Percentiles rank a stretch among this genome's conserved stretches.
phyloP scores from a whole-genome alignment of 1,140 invertebrate species.

The Drosophila rufa region DNA sequence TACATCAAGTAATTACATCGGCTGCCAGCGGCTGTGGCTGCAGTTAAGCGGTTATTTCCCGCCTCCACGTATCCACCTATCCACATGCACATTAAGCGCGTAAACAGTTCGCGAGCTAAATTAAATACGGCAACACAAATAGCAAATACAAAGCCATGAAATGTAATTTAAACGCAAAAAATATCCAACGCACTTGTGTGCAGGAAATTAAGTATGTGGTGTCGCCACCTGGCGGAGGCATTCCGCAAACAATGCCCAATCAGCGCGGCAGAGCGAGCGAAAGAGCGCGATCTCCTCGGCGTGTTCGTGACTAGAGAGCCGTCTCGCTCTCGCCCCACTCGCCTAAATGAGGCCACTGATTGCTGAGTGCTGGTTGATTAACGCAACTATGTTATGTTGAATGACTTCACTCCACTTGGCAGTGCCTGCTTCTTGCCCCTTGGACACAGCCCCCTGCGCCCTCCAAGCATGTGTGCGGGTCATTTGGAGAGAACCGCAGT shows the following conservation, averaged over 20 bases:
- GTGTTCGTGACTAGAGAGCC: slow-evolving; percentile 14
- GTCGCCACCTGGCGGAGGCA: slow-evolving; percentile 37
- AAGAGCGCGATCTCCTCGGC: slow-evolving; percentile 6
- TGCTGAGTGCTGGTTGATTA: slow-evolving; percentile 63
- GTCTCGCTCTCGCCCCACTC: slow-evolving; percentile 11
- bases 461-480: background rate
- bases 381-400: slow-evolving; percentile 52
- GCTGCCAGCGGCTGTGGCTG: slow-evolving; percentile 42
- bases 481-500: slow-evolving; percentile 9
- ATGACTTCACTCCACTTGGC: slow-evolving; percentile 16
- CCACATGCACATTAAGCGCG: slow-evolving; percentile 44
- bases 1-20: slow-evolving; percentile 39
- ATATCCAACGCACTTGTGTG: slow-evolving; percentile 6
- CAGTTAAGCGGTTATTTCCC: slow-evolving; percentile 53
- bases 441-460: background rate
- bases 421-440: background rate
- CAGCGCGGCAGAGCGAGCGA: background rate
- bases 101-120: slow-evolving; percentile 68
- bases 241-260: slow-evolving; percentile 41
- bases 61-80: slow-evolving; percentile 1
- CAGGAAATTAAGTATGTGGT: slow-evolving; percentile 37
- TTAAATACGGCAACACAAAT: slow-evolving; percentile 77
- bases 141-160: slow-evolving; percentile 65
- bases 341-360: slow-evolving; percentile 63
- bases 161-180: slow-evolving; percentile 63